A percentile compares a stretch with the other conserved stretches of the same genome.
phyloP scores from a whole-genome alignment of 2,113 vertebrate species.

The Lepus timidus region DNA sequence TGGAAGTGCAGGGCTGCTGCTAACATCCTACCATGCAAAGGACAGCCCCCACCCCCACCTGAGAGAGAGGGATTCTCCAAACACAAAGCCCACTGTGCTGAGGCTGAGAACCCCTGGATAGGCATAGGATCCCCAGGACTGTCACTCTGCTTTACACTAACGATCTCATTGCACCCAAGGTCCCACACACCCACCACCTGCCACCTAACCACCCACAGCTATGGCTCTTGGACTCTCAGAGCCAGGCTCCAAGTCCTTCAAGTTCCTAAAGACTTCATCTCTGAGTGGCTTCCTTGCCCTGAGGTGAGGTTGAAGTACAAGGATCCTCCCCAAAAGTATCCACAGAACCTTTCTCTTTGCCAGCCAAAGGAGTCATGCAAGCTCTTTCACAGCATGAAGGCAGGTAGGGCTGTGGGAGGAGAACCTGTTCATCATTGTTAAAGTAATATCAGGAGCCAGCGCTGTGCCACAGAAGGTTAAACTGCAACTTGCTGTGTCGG shows the following conservation, averaged over 20 bases:
- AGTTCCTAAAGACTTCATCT: background rate
- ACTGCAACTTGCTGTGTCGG: too few species aligned
- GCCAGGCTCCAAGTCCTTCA: background rate
- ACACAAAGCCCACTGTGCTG: background rate
- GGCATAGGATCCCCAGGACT: background rate
- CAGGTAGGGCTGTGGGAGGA: rapidly evolving
- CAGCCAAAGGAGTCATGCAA: rapidly evolving
- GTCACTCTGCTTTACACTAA: background rate
- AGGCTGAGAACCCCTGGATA: background rate
- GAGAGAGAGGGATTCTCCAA: background rate
- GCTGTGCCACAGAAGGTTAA: too few species aligned
- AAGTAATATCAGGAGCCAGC: too few species aligned
- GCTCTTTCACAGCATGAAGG: background rate
- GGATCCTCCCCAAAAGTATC: background rate
- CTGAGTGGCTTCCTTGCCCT: background rate
- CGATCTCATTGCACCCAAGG: background rate
- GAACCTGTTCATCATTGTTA: too few species aligned
- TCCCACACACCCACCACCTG: rapidly evolving
- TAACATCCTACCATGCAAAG: background rate
- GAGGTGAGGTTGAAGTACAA: background rate
- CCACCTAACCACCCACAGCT: too few species aligned
- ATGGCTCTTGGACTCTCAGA: too few species aligned
- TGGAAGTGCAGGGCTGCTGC: background rate
- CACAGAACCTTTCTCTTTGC: background rate
- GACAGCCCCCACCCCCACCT: too few species aligned